Evolutionary conservation across 2,888 invertebrate species (phyloP), one percentile per base, ranked within the genome.

Genomic region (Chloromyia formosa): DNA sequence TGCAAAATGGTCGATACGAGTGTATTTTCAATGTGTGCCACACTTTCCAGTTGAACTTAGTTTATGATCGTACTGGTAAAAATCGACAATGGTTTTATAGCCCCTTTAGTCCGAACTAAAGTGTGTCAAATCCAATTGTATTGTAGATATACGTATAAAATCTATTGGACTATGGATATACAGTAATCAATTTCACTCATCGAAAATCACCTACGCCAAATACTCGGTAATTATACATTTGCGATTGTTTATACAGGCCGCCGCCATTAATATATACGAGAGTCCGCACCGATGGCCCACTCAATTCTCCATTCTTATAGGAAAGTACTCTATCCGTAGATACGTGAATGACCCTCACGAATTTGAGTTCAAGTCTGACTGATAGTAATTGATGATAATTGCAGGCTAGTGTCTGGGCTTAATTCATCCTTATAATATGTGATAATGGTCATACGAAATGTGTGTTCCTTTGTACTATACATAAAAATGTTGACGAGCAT

Each of bases 261-360:
- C 64, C 20, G 14, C 23, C 42, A 27, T 10, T n/a, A n/a, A n/a
- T n/a, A n/a, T n/a, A n/a, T n/a, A 27, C 14, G 16, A 35, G 9
- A n/a, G n/a, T n/a, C n/a, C n/a, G n/a, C n/a, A n/a, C n/a, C n/a
- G n/a, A n/a, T n/a, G n/a, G n/a, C n/a, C n/a, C n/a, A n/a, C n/a
- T n/a, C n/a, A n/a, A n/a, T n/a, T n/a, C n/a, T n/a, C n/a, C n/a
- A n/a, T n/a, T n/a, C n/a, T n/a, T n/a, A n/a, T n/a, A n/a, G n/a
- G n/a, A n/a, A n/a, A n/a, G 22, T 14, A 35, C 61, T 20, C 64
- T n/a, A 64, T 5, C 40, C 45, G n/a, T 64, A n/a, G 20, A 3
- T 54, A 56, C 69, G 16, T 54, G 53, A 69, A 69, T 69, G 69
- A 69, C 69, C 69, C 69, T 69, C 69, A 69, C 69, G 69, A 69